Base-by-base conservation (phyloP, 1,140 invertebrate species). In the Aphelinus certus region DNA sequence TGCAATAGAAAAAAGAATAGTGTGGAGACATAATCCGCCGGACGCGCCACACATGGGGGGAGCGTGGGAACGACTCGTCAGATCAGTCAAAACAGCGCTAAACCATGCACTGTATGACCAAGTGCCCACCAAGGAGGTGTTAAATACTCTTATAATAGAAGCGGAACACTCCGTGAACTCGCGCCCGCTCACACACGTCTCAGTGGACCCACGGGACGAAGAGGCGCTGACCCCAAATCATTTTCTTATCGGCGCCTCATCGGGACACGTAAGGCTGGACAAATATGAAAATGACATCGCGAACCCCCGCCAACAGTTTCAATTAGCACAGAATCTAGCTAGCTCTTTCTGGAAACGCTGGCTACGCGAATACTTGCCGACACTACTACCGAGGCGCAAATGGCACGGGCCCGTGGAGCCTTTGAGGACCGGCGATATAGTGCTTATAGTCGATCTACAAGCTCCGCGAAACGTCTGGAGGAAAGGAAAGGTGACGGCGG, bases 151-250 rank as follows among this genome's bases (percentile, higher is more conserved):
- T 9, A 5, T 53, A 5, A 9, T 9, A 53, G 51, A 53, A 53
- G 51, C 9, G 9, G 51, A 53, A 53, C 58, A 61, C 43, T 42
- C 58, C 10, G 61, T 74, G 42, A 75, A 75, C 48, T 75, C 55
- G 46, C 58, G 61, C 9, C 58, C 49, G 56, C 43, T 61, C 5
- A 61, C 58, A 7, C 7, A 45, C 7, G 58, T 42, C 5, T 61
- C 58, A 42, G 3, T 61, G 2, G 58, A 61, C 43, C 58, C 58
- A 2, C 58, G 58, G 9, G 51, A 53, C 51, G 9, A 9, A 53
- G 51, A 53, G 9, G 51, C 51, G 9, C 51, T 53, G 4, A 4
- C 58, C 5, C 58, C 58, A 42, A 61, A 61, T 42, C 58, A 61
- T 2, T 61, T 61, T 61, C 42, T 61, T 2, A 2, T 61, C n/a